A percentile compares a stretch with the other conserved stretches of the same genome.
Evolutionary conservation across 1,140 invertebrate genomes (phyloP).

Genomic region (Hylaeus anthracinus): DNA sequence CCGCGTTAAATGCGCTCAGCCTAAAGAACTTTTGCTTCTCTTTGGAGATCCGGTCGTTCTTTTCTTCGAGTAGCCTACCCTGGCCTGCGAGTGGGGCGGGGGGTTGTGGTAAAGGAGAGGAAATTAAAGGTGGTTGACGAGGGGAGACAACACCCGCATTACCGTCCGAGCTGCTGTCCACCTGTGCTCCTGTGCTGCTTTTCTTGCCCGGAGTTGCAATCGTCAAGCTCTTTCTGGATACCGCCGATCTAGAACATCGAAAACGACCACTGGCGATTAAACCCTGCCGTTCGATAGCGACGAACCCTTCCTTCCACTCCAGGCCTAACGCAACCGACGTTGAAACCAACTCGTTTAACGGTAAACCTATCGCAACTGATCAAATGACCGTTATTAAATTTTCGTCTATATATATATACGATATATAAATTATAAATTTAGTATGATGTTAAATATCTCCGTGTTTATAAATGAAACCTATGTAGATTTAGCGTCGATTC

Average conservation of each 20-base stretch:
- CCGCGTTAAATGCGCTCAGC: conserved; percentile 86
- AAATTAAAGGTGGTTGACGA: conserved; percentile 78
- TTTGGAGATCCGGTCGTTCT: conserved; percentile 89
- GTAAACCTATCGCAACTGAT: too few relatives aligned
- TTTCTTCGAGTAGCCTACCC: conserved; percentile 82
- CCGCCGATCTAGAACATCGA: conserved; percentile 70
- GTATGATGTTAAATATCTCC: too few relatives aligned
- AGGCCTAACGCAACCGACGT: background rate
- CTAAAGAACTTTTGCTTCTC: conserved; percentile 93
- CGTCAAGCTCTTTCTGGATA: conserved; percentile 71
- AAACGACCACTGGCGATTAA: background rate
- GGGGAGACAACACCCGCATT: conserved; percentile 83
- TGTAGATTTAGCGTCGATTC: too few relatives aligned
- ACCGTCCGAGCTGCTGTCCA: conserved; percentile 83
- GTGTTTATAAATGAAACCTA: too few relatives aligned
- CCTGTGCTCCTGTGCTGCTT: conserved; percentile 72
- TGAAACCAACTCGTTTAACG: too few relatives aligned
- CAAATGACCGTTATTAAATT: too few relatives aligned
- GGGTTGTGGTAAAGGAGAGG: conserved; percentile 78
- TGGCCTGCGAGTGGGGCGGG: conserved; percentile 78
- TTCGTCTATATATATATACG: too few relatives aligned
- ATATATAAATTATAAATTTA: too few relatives aligned
- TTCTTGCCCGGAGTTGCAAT: conserved; percentile 71
- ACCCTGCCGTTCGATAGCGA: background rate
- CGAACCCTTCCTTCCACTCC: background rate